These are phyloP conservation scores for Drosophila kepulauana DNA, from an alignment of 1,140 invertebrate species.

Conservation along the genomic window DNA sequence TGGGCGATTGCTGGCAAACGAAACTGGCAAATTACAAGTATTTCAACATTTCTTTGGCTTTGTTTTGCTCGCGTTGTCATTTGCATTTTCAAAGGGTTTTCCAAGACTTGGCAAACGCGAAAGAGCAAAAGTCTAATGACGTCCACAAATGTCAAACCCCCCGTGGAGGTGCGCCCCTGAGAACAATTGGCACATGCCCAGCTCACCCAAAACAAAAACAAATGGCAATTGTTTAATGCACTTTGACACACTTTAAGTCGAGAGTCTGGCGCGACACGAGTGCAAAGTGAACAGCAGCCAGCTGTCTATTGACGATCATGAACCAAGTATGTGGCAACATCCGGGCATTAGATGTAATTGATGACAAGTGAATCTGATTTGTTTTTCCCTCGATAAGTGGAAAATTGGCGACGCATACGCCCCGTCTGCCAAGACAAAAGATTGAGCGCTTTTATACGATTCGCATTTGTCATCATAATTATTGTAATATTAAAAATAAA, in stretches of 20 bases:
- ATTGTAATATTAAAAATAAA: conserved; percentile 30
- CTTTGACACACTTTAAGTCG: conserved; percentile 77
- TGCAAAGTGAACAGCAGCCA: conserved; percentile 31
- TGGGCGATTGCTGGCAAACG: conserved; percentile 48
- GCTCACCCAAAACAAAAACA: conserved; percentile 41
- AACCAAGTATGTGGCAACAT: conserved; percentile 4
- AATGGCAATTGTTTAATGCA: conserved; percentile 77
- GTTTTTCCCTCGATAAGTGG: conserved; percentile 34
- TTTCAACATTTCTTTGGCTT: conserved; percentile 78
- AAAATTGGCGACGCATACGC: conserved; percentile 45
- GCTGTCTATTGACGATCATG: conserved; percentile 1
- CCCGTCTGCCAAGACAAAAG: conserved; percentile 2
- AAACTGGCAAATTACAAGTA: conserved; percentile 6
- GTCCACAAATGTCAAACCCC: conserved; percentile 34
- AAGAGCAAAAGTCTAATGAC: conserved; percentile 27
- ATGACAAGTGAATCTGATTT: conserved; percentile 35
- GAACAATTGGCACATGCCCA: conserved; percentile 21
- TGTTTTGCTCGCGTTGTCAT: conserved; percentile 59
- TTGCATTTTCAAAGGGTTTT: conserved; percentile 2
- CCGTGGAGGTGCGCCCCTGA: background rate
- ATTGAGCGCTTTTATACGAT: conserved; percentile 6
- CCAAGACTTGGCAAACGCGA: background rate
- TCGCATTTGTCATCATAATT: conserved; percentile 48
- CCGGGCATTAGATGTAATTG: conserved; percentile 33
- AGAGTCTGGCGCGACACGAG: background rate